Conservation (phyloP, 92 coral and sea anemone genomes). For the Epizoanthus ramosus region DNA sequence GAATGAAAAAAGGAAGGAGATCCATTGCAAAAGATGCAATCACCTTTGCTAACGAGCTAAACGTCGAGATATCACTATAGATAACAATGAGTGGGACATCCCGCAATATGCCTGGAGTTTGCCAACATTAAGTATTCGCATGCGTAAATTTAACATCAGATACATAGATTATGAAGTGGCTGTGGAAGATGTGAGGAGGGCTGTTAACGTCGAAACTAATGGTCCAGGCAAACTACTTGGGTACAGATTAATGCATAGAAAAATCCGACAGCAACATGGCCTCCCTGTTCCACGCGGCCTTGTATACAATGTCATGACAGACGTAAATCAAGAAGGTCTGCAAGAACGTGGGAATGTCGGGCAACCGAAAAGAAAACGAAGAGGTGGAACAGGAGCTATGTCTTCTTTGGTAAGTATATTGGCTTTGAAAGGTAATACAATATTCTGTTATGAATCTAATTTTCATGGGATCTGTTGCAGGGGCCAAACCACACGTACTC, state of each 20-base stretch:
- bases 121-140: constrained; percentile 49
- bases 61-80: too few relatives aligned
- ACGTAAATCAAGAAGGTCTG: constrained; percentile 58
- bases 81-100: too few relatives aligned
- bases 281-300: constrained; percentile 64
- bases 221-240: constrained; percentile 66
- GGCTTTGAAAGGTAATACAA: not conserved
- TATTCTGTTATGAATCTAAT: not conserved
- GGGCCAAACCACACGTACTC: constrained; percentile 57
- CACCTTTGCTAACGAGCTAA: too few relatives aligned
- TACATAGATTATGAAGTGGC: constrained; percentile 50
- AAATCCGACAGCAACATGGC: constrained; percentile 56
- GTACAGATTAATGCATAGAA: constrained; percentile 43
- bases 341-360: constrained; percentile 51
- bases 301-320: constrained; percentile 57
- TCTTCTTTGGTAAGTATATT: constrained; percentile 53
- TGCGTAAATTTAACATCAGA: constrained; percentile 47
- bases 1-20: too few relatives aligned
- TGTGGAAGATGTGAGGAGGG: constrained; percentile 53
- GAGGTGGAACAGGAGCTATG: constrained; percentile 59
- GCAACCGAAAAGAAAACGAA: constrained; percentile 39
- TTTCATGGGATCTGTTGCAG: not conserved
- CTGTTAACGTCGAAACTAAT: constrained; percentile 43
- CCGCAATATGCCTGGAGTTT: constrained; percentile 52
- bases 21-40: too few relatives aligned